phyloP scores from a whole-genome alignment of 2,797 vertebrate genomes.

The Malurus splendens region DNA sequence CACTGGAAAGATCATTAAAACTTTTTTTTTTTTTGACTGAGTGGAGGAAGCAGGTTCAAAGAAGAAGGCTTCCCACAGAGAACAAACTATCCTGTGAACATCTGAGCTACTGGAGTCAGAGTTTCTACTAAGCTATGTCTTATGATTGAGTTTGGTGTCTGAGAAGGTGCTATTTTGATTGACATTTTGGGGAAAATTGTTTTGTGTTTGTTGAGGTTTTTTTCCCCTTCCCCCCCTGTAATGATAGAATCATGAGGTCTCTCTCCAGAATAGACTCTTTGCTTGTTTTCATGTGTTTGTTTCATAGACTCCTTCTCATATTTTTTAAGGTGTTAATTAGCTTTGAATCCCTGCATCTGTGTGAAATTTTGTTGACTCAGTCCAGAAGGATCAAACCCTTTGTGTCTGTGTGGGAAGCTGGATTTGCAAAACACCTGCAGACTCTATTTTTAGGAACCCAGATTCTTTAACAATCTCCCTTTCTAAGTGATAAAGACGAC shows the following conservation, averaged over 20 bases:
- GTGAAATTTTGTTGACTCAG: not conserved
- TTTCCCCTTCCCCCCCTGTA: rapidly evolving
- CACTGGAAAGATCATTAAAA: not conserved
- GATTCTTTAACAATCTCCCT: not conserved
- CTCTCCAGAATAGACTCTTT: not conserved
- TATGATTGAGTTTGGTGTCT: not conserved
- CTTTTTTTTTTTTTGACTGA: not conserved
- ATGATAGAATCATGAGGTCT: rapidly evolving
- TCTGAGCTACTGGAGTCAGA: not conserved
- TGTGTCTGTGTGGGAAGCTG: not conserved
- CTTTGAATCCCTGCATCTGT: not conserved
- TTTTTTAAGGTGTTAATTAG: not conserved
- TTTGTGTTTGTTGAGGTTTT: rapidly evolving
- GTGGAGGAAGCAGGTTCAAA: not conserved
- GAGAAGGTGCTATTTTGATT: not conserved
- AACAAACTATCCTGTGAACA: not conserved
- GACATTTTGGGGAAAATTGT: not conserved
- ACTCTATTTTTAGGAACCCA: not conserved
- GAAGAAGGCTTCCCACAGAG: not conserved
- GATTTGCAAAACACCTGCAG: not conserved
- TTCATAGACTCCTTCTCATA: not conserved
- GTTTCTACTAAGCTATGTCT: not conserved
- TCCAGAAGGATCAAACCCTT: not conserved
- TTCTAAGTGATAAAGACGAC: not conserved
- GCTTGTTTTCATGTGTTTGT: rapidly evolving